Conservation (phyloP, 2,797 vertebrate genomes). For the Lacerta agilis region DNA sequence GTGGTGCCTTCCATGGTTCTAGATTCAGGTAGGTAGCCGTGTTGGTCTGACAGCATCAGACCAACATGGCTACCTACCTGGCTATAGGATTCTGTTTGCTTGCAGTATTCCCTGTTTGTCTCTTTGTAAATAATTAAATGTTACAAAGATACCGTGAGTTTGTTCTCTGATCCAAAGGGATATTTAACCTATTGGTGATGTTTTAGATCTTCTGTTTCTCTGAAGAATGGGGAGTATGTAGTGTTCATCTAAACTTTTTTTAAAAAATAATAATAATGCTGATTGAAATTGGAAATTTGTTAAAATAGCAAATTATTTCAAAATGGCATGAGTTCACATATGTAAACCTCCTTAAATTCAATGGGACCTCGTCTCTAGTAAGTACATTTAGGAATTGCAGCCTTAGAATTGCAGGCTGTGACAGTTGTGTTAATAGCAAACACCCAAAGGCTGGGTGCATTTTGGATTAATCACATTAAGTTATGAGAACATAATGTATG, state of each 20-base stretch:
- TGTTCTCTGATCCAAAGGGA: neutral
- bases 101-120: too few species aligned
- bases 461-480: conserved; percentile 19
- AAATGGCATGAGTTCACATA: neutral
- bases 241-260: too few species aligned
- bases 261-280: neutral
- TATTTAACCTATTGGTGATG: neutral
- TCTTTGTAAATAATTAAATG: too few species aligned
- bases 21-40: too few species aligned
- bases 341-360: too few species aligned
- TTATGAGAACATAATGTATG: conserved; percentile 31
- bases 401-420: neutral
- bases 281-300: neutral
- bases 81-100: too few species aligned
- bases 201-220: too few species aligned
- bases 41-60: too few species aligned
- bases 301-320: neutral
- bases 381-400: neutral
- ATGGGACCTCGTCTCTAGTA: neutral
- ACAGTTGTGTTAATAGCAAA: neutral
- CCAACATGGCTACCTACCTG: too few species aligned
- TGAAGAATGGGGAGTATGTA: too few species aligned
- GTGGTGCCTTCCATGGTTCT: too few species aligned
- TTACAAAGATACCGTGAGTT: too few species aligned
- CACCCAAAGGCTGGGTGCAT: neutral